A percentile compares a stretch with the other conserved stretches of the same genome.
These are phyloP conservation scores for Frankliniella intonsa DNA, from an alignment of 2,888 invertebrate genomes.

Conservation along the genomic window DNA sequence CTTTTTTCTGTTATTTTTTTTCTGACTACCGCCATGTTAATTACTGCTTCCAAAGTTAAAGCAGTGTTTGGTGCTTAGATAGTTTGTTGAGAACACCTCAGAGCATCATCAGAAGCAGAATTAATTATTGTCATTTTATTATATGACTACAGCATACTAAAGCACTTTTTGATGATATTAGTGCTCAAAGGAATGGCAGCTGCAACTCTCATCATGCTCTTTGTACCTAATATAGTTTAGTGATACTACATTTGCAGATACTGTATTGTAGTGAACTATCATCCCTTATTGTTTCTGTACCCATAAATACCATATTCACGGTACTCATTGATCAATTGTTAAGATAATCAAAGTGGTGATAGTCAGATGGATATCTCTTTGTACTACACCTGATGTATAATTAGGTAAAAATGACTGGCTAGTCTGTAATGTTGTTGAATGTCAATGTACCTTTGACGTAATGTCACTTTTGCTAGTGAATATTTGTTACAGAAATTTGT, in stretches of 20 bases:
- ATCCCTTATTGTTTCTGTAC: not conserved
- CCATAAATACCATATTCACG: not conserved
- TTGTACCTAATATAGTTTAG: no score
- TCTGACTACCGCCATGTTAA: no score
- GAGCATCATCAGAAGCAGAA: no score
- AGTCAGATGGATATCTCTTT: not conserved
- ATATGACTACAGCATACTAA: not conserved
- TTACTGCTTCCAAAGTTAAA: no score
- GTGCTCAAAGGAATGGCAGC: no score
- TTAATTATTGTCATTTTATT: not conserved
- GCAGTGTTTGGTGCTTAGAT: no score
- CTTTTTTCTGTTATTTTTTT: no score
- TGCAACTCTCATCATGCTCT: no score
- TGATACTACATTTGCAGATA: no score
- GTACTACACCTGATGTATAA: not conserved
- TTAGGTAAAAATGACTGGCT: constrained; percentile 7
- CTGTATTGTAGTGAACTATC: no score
- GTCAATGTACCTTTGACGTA: not conserved
- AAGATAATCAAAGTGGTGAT: not conserved
- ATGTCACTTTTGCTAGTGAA: constrained; percentile 2
- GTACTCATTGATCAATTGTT: not conserved
- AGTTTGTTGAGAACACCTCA: no score
- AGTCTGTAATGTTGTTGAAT: constrained; percentile 25
- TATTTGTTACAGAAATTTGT: constrained; percentile 9
- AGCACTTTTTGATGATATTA: no score